Base-by-base conservation (phyloP, 1,140 invertebrate genomes). In the Aleiodes sp. region DNA sequence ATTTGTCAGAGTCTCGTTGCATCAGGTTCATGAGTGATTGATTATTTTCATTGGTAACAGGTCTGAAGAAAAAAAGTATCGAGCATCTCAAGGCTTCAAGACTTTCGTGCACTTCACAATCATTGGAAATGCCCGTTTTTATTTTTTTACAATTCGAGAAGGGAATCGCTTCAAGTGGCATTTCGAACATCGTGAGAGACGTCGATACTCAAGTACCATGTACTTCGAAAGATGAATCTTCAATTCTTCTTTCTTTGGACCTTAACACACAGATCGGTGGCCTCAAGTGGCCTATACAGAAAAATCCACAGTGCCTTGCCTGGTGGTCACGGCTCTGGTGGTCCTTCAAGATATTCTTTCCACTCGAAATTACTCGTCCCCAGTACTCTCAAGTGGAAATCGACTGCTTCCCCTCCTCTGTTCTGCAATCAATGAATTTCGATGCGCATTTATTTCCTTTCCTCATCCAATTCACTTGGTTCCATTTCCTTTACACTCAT, bases 361-460 rank as follows among this genome's bases (percentile, higher is more conserved):
- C 76, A 76, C 77, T 76, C 70, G 63, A 80, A 81, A 76, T 81
- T 79, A 70, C 75, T 78, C 74, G 75, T 74, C 77, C 76, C 75
- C 70, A 71, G 71, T 59, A 56, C 60, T 70, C 62, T 70, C 56
- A 77, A 81, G 79, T 80, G 78, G 79, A 81, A 79, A 80, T 77
- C 78, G 70, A 70, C 71, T 64, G 72, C 43, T 31, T 12, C 70
- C 66, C 65, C 66, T 70, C 74, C 70, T 64, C 73, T 70, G 65
- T 62, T 68, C 65, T 63, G 71, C 68, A 77, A 79, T 78, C 77
- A 76, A 70, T 64, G 70, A 43, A 56, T 24, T 33, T 37, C 28
- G 62, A 70, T 37, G n/a, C 24, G 29, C 46, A 43, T 9, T 24
- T 52, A 12, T 16, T 24, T 24, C 26, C 26, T 62, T 63, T 64